Percentiles rank a stretch among this genome's conserved stretches.
Conservation (phyloP, 2,888 invertebrate species). For the Clitarchus hookeri region DNA sequence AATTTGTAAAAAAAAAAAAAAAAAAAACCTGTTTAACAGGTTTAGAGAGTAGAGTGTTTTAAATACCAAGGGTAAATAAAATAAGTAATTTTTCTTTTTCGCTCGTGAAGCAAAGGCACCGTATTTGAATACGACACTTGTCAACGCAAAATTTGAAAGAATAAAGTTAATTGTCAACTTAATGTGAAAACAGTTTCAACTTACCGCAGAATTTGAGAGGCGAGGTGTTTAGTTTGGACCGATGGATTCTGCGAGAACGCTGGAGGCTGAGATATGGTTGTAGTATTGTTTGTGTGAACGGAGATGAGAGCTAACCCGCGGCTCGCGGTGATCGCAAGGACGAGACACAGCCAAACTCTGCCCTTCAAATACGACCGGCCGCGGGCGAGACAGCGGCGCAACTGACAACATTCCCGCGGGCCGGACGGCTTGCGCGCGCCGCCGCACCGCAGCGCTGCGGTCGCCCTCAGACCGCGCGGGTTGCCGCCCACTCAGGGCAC, state of each 20-base stretch:
- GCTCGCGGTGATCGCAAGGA: neutral
- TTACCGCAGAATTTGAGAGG: neutral
- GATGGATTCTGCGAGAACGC: neutral
- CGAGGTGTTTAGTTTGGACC: neutral
- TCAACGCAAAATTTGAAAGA: too few relatives aligned
- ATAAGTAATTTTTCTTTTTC: too few relatives aligned
- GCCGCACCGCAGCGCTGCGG: neutral
- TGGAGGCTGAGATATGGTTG: too few relatives aligned
- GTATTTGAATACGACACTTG: too few relatives aligned
- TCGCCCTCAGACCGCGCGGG: neutral
- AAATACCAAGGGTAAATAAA: too few relatives aligned
- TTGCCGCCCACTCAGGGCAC: neutral
- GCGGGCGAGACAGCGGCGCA: conserved; percentile 8
- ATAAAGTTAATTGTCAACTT: too few relatives aligned
- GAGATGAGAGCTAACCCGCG: neutral
- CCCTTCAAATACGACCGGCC: neutral
- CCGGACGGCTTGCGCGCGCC: neutral
- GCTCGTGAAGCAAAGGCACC: too few relatives aligned
- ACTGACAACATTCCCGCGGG: neutral
- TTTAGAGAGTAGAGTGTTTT: too few relatives aligned
- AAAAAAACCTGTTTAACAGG: too few relatives aligned
- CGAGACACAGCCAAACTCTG: neutral
- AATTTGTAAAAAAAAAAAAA: too few relatives aligned
- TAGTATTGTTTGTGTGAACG: neutral
- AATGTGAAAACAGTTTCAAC: neutral